Evolutionary conservation across 1,140 invertebrate species (phyloP).

Genomic region (Ostrea denselamellosa): DNA sequence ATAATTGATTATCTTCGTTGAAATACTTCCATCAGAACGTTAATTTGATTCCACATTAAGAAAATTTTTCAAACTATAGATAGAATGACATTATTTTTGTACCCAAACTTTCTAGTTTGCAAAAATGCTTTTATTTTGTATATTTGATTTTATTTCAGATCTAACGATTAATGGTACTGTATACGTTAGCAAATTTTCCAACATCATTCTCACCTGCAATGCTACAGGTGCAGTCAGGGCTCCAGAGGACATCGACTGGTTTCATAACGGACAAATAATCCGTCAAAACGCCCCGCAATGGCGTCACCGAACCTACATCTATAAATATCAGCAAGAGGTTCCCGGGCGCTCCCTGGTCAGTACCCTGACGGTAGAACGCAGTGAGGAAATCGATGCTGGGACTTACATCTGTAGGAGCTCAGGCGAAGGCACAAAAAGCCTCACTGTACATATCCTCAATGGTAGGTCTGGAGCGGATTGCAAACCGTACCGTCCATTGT

Average conservation of each 20-base stretch:
- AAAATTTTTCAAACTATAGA: too few relatives aligned
- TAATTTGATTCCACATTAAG: too few relatives aligned
- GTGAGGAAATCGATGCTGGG: constrained; percentile 57
- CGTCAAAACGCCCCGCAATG: constrained; percentile 50
- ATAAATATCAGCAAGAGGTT: constrained; percentile 54
- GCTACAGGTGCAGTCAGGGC: constrained; percentile 59
- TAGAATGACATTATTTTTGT: background rate
- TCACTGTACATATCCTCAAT: constrained; percentile 63
- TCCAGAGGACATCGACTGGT: constrained; percentile 68
- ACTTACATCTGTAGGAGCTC: constrained; percentile 68
- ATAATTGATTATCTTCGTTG: background rate
- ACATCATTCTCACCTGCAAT: constrained; percentile 64
- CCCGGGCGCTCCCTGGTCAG: constrained; percentile 61
- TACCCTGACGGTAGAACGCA: constrained; percentile 59
- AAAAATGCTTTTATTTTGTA: background rate
- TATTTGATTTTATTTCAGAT: constrained; percentile 51
- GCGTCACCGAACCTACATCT: constrained; percentile 53
- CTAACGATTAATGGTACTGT: constrained; percentile 54
- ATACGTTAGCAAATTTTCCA: constrained; percentile 53
- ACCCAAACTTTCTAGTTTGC: background rate
- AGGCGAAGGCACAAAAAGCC: constrained; percentile 56
- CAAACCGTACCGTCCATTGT: background rate
- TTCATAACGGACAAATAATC: constrained; percentile 62
- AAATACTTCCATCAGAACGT: too few relatives aligned
- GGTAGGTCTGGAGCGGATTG: constrained; percentile 49